Conservation (phyloP, 2,113 vertebrate species). For the Sapajus apella region DNA sequence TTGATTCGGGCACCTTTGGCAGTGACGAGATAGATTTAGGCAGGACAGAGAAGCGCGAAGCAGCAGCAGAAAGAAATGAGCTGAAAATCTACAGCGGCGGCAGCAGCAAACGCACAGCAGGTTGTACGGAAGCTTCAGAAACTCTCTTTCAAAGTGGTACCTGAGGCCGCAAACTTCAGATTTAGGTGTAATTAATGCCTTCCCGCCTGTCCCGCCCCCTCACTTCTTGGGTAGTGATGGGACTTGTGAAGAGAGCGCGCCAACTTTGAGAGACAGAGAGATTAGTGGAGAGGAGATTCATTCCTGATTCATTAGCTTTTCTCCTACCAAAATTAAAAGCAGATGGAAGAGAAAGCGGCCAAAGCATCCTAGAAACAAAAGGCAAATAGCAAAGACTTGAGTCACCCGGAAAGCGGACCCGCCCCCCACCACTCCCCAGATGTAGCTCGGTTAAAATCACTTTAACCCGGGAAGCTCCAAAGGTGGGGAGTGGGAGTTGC, state of each 20-base stretch:
- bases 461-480: neutral
- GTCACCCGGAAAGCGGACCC: slow-evolving; percentile 56
- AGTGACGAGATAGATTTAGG: neutral
- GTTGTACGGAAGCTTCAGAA: neutral
- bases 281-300: neutral
- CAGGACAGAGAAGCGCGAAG: neutral
- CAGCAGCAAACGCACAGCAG: neutral
- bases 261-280: slow-evolving; percentile 20
- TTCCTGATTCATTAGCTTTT: slow-evolving; percentile 48
- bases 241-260: slow-evolving; percentile 4
- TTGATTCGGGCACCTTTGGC: neutral
- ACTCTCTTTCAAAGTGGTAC: neutral
- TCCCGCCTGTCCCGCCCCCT: slow-evolving; percentile 22
- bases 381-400: slow-evolving; percentile 62
- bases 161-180: neutral
- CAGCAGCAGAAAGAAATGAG: neutral
- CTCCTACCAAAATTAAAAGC: slow-evolving; percentile 70
- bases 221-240: neutral
- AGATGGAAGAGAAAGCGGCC: slow-evolving; percentile 59
- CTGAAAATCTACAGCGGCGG: neutral
- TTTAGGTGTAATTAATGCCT: neutral
- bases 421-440: neutral
- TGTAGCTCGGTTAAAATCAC: neutral
- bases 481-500: neutral
- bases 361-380: slow-evolving; percentile 71